Evolutionary conservation across 2,888 invertebrate species (phyloP).

Genomic region (Polietes domitor): DNA sequence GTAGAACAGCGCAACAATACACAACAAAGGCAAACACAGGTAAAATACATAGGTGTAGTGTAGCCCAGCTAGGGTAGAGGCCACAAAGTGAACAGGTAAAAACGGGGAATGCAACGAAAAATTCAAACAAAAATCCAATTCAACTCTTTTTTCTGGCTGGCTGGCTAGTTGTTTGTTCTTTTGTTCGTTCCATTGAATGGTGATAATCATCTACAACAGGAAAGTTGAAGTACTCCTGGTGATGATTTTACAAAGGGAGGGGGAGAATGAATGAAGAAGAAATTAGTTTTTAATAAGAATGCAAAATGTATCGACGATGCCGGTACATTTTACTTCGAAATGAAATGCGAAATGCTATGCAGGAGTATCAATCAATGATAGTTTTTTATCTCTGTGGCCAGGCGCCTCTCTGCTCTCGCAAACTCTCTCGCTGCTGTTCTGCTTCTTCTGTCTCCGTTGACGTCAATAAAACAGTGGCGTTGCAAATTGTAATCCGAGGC

Average conservation of each 20-base stretch:
- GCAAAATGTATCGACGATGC: not conserved
- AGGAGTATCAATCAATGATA: not conserved
- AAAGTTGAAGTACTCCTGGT: not conserved
- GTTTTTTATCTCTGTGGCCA: not conserved
- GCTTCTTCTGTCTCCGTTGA: conserved; percentile 42
- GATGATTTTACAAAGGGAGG: not conserved
- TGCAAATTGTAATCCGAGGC: conserved; percentile 51
- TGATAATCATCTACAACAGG: no score
- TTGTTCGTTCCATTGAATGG: not conserved
- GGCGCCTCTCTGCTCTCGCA: conserved; percentile 22
- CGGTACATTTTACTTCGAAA: not conserved
- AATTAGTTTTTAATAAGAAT: not conserved
- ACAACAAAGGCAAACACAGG: conserved; percentile 9
- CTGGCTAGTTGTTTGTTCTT: no score
- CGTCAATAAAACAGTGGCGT: conserved; percentile 56
- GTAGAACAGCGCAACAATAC: conserved; percentile 23
- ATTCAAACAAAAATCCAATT: not conserved
- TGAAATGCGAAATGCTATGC: not conserved
- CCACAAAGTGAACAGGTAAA: conserved; percentile 34
- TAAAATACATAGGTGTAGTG: conserved; percentile 6
- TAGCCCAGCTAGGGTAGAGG: not conserved
- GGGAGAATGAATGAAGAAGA: no score
- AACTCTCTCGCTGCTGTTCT: not conserved
- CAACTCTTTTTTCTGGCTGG: conserved; percentile 41
- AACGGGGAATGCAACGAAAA: conserved; percentile 21